Percentiles rank a stretch among this genome's conserved stretches.
These are phyloP conservation scores for Sebastes itinus DNA, from an alignment of 2,797 vertebrate species.

Conservation along the genomic window DNA sequence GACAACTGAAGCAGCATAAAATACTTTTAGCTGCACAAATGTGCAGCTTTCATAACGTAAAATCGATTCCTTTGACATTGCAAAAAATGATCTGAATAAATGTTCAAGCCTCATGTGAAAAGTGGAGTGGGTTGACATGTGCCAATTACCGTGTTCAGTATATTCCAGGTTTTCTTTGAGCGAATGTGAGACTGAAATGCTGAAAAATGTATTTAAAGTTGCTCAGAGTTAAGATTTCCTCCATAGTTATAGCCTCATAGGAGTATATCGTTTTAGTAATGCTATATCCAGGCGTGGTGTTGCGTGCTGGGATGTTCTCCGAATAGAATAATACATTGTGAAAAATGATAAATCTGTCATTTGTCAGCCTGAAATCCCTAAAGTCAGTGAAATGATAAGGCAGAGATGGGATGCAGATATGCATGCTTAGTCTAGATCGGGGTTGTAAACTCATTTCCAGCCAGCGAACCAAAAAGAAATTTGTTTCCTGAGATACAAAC, in stretches of 20 bases:
- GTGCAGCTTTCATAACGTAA: neutral
- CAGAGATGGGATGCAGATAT: constrained; percentile 41
- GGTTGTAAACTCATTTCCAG: constrained; percentile 46
- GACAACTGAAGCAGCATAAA: neutral
- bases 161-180: neutral
- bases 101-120: neutral
- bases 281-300: neutral
- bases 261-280: constrained; percentile 22
- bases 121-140: neutral
- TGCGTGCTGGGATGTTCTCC: constrained; percentile 15
- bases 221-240: neutral
- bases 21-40: neutral
- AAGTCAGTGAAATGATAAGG: constrained; percentile 51
- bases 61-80: neutral
- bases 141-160: neutral
- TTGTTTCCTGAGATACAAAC: constrained; percentile 15
- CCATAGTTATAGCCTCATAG: constrained; percentile 5
- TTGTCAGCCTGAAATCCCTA: constrained; percentile 58
- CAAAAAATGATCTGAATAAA: neutral
- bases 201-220: neutral
- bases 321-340: constrained; percentile 45
- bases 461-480: constrained; percentile 25
- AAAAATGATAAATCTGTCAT: constrained; percentile 51
- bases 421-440: constrained; percentile 40
- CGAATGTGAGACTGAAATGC: neutral